Percentiles rank a stretch among this genome's conserved stretches.
Evolutionary conservation across 2,888 invertebrate genomes (phyloP).

Genomic region (Lottia gigantea): DNA sequence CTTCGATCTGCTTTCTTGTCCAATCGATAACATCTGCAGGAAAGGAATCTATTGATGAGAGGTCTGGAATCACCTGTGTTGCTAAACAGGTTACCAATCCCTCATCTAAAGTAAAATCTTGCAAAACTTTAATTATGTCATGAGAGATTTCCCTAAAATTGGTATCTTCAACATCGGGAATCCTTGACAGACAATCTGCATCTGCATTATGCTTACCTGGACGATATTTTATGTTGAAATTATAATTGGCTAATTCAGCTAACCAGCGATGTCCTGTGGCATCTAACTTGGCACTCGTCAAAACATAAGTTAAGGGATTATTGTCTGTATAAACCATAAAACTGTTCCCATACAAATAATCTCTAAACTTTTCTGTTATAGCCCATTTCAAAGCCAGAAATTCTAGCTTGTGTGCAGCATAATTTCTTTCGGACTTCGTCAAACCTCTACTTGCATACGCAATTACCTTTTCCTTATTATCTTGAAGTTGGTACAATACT

Average conservation of each 20-base stretch:
- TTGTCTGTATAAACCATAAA: slow-evolving; percentile 33
- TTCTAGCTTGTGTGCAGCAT: slow-evolving; percentile 30
- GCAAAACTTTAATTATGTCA: no score
- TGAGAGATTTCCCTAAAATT: no score
- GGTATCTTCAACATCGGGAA: slow-evolving; percentile 14
- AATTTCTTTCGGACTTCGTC: slow-evolving; percentile 27
- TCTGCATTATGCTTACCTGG: slow-evolving; percentile 33
- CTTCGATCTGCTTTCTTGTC: no score
- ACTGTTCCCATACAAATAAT: slow-evolving; percentile 17
- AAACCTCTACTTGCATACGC: slow-evolving; percentile 34
- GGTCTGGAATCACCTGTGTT: no score
- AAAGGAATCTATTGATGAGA: no score
- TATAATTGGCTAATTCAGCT: slow-evolving; percentile 25
- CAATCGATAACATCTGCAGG: no score
- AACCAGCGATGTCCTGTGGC: slow-evolving; percentile 34
- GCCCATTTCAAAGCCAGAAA: slow-evolving; percentile 33
- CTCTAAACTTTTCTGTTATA: slow-evolving; percentile 26
- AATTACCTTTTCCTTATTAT: slow-evolving; percentile 26
- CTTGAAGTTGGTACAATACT: slow-evolving; percentile 27
- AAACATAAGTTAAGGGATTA: slow-evolving; percentile 34
- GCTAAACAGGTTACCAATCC: no score
- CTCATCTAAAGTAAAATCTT: no score
- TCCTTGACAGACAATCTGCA: slow-evolving; percentile 37
- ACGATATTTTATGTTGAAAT: slow-evolving; percentile 32
- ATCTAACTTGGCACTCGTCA: slow-evolving; percentile 32